A percentile compares a stretch with the other conserved stretches of the same genome.
These are phyloP conservation scores for Semnopithecus entellus DNA, from an alignment of 2,113 vertebrate species.

Conservation along the genomic window DNA sequence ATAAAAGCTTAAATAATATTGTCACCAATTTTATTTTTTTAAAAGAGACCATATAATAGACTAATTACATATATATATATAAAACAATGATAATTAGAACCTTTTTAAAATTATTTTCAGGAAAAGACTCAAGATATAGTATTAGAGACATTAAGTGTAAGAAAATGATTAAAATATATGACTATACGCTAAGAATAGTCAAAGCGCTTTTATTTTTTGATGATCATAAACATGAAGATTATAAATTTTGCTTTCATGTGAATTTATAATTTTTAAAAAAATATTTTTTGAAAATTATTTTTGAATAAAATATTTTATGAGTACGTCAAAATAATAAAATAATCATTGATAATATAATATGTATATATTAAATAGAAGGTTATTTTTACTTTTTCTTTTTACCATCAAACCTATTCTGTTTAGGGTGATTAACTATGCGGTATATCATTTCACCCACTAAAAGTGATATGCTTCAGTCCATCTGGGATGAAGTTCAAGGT, in stretches of 20 bases:
- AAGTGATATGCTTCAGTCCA: background rate
- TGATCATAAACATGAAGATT: background rate
- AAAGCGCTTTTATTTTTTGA: background rate
- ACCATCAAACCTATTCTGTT: background rate
- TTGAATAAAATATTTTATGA: background rate
- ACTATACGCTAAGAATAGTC: background rate
- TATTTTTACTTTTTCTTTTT: background rate
- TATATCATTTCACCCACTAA: background rate
- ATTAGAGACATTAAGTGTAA: background rate
- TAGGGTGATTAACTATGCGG: background rate
- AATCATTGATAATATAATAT: background rate
- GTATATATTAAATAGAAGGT: background rate
- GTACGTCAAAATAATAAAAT: background rate
- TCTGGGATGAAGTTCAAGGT: background rate
- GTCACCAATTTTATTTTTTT: background rate
- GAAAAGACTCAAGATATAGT: background rate
- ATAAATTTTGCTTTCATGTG: background rate
- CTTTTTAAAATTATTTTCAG: background rate
- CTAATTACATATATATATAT: background rate
- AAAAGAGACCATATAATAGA: background rate
- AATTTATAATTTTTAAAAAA: background rate
- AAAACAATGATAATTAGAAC: background rate
- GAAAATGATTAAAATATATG: background rate
- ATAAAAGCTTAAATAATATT: background rate
- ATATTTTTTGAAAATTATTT: background rate